A percentile compares a stretch with the other conserved stretches of the same genome.
Evolutionary conservation across 2,113 vertebrate species (phyloP).

Genomic region (Clarias gariepinus): DNA sequence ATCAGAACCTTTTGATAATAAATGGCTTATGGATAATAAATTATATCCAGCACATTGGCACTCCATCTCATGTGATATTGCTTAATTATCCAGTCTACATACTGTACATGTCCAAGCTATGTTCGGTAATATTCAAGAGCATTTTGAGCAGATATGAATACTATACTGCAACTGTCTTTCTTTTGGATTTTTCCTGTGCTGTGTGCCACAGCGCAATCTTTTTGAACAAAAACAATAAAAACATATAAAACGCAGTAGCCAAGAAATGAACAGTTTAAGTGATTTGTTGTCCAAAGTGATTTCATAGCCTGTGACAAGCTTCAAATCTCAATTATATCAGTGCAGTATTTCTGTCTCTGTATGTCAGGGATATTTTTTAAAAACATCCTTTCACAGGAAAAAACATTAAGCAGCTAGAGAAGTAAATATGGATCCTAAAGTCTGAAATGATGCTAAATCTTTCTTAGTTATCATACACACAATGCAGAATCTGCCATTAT

Average conservation of each 20-base stretch:
- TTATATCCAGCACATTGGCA: too few relatives aligned
- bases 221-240: neutral
- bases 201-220: neutral
- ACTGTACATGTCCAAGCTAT: too few relatives aligned
- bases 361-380: neutral
- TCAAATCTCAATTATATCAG: neutral
- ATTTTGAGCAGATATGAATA: neutral
- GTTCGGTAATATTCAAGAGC: neutral
- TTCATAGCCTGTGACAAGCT: neutral
- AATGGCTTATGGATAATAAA: too few relatives aligned
- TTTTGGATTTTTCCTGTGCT: neutral
- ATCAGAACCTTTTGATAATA: too few relatives aligned
- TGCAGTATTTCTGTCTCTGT: neutral
- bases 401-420: neutral
- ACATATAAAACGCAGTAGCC: neutral
- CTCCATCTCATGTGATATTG: too few relatives aligned
- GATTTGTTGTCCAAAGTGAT: constrained; percentile 2
- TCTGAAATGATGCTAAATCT: constrained; percentile 22
- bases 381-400: neutral
- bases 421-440: neutral
- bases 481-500: constrained; percentile 8
- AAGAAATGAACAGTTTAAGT: neutral
- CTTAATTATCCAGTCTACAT: neutral
- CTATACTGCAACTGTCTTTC: neutral
- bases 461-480: constrained; percentile 19